Conservation (phyloP, 2,797 vertebrate genomes). For the Pseudochirops corinnae region DNA sequence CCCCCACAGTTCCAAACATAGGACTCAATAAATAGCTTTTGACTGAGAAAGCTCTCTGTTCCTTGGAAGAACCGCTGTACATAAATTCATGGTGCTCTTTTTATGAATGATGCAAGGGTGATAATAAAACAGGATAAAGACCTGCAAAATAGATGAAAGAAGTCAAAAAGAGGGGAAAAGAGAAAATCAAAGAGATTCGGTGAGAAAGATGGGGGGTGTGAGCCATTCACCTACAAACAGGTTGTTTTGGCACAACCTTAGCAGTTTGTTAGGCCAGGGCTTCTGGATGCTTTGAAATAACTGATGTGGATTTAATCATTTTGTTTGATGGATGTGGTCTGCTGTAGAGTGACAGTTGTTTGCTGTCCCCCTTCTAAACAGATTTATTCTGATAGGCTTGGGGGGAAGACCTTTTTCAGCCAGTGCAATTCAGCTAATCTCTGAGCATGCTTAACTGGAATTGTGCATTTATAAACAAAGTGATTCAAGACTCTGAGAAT, state of each 20-base stretch:
- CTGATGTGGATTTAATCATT: conserved; percentile 63
- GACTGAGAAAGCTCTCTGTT: conserved; percentile 65
- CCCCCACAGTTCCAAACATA: conserved; percentile 47
- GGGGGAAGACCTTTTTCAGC: conserved; percentile 21
- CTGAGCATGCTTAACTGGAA: conserved; percentile 25
- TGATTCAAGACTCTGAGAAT: not conserved
- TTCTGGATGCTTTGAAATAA: conserved; percentile 44
- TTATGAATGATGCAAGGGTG: conserved; percentile 63
- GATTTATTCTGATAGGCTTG: conserved; percentile 47
- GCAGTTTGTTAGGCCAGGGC: conserved; percentile 15
- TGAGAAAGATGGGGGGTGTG: conserved; percentile 10
- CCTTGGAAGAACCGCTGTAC: conserved; percentile 68
- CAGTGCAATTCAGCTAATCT: conserved; percentile 11
- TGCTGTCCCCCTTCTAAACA: conserved; percentile 50
- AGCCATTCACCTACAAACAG: not conserved
- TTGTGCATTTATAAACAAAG: conserved; percentile 42
- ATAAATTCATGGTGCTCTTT: conserved; percentile 70
- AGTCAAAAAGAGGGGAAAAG: conserved; percentile 17
- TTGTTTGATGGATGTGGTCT: conserved; percentile 65
- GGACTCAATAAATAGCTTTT: conserved; percentile 72
- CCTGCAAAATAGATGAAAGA: conserved; percentile 31
- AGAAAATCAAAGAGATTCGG: conserved; percentile 58
- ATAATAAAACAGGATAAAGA: conserved; percentile 46
- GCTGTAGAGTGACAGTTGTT: conserved; percentile 59
- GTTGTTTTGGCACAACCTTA: not conserved